Evolutionary conservation across 1,140 invertebrate genomes (phyloP), one percentile per base, ranked within the genome.

Genomic region (Lucilia sericata): DNA sequence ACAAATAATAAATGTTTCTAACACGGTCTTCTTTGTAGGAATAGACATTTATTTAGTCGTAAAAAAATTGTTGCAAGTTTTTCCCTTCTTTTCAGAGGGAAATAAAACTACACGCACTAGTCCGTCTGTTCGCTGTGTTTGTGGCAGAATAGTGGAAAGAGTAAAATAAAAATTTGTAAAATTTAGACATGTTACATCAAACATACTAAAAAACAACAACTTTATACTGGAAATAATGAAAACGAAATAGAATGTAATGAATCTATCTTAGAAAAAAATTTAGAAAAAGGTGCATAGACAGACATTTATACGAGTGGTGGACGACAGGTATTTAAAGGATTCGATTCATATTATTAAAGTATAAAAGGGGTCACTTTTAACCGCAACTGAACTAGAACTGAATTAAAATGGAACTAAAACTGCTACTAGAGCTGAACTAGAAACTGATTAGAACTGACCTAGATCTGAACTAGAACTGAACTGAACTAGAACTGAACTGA

Each of bases 131-230:
- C 10, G 42, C n/a, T 70, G 5, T 25, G 21, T 21, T 70, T 19
- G 65, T 70, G 65, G 65, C 65, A 70, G 25, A 2, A 30, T 2
- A 30, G 25, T 30, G 25, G 25, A 30, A 30, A 30, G 25, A 30
- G 25, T 70, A 21, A 70, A 70, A 70, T 21, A 17, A 55, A 55
- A 55, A 49, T 12, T 12, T 12, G 2, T 55, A 55, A 55, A 13
- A 55, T 55, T 70, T 70, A 70, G 21, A 70, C 65, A 70, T 70
- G 65, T 70, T 70, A 21, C 65, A 70, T 70, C 65, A 70, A 70
- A 70, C 21, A 21, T 70, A 21, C n/a, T 25, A 70, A 70, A 30
- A 70, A 70, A 19, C 9, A 70, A 70, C 65, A 70, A 21, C 65
- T 70, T 25, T n/a, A 70, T 70, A 60, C 5, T 42, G 42, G 42